A percentile compares a stretch with the other conserved stretches of the same genome.
phyloP scores from a whole-genome alignment of 2,797 vertebrate species.

The Liasis olivaceus region DNA sequence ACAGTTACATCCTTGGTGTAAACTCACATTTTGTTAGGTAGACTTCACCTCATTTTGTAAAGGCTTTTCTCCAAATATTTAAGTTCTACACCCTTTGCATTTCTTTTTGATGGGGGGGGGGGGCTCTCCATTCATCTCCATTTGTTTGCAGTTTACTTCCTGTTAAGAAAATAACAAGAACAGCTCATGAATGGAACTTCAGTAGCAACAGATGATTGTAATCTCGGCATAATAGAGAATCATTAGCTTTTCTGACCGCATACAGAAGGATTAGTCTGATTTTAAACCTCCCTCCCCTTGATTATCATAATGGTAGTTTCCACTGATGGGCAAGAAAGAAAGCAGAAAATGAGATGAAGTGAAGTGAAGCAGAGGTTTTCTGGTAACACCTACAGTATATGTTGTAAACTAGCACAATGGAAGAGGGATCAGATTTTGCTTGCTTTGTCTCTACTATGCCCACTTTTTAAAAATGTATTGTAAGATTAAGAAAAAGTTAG shows the following conservation, averaged over 20 bases:
- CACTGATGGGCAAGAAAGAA: not conserved
- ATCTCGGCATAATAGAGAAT: not conserved
- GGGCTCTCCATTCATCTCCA: no score
- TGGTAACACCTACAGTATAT: not conserved
- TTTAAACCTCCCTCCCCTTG: not conserved
- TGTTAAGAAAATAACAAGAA: not conserved
- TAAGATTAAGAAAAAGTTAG: not conserved
- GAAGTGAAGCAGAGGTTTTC: slow-evolving; percentile 2
- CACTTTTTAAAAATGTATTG: not conserved
- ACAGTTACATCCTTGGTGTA: fast-evolving
- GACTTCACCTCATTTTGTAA: not conserved
- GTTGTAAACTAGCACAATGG: not conserved
- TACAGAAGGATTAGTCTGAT: fast-evolving
- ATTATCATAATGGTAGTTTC: not conserved
- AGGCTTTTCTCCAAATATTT: not conserved
- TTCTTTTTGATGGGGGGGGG: not conserved
- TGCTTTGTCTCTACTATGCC: not conserved
- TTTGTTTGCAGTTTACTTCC: not conserved
- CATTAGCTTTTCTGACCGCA: not conserved
- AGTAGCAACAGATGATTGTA: no score
- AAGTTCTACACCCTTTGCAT: not conserved
- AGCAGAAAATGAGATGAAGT: slow-evolving; percentile 34
- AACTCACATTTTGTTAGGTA: fast-evolving
- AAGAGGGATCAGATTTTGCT: not conserved
- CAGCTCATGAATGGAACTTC: not conserved